Evolutionary conservation across 2,113 vertebrate genomes (phyloP).

Genomic region (Hypomesus transpacificus): DNA sequence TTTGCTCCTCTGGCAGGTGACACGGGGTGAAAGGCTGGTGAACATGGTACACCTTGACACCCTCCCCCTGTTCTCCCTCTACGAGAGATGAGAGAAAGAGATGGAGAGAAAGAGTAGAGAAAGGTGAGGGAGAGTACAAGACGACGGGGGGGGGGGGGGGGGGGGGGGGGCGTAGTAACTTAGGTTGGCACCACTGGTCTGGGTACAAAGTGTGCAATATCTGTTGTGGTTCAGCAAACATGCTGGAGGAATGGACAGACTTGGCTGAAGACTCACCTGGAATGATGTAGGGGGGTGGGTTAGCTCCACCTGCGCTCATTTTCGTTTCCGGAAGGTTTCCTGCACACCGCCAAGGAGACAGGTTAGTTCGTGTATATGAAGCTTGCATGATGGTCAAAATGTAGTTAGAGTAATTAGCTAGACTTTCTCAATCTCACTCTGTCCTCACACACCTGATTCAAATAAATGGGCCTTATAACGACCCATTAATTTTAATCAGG

Average conservation of each 20-base stretch:
- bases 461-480: no score
- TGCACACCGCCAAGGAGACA: background rate
- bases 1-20: background rate
- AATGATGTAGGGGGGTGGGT: slow-evolving; percentile 52
- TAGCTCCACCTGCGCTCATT: slow-evolving; percentile 45
- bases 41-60: slow-evolving; percentile 63
- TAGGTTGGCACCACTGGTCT: no score
- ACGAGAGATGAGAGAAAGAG: slow-evolving; percentile 31
- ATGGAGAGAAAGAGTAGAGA: background rate
- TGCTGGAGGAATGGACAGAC: no score
- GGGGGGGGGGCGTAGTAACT: background rate
- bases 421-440: no score
- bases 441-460: no score
- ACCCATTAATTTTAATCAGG: no score
- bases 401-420: no score
- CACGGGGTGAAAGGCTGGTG: slow-evolving; percentile 65
- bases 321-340: slow-evolving; percentile 24
- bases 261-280: background rate
- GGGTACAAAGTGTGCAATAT: no score
- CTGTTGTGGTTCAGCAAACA: background rate
- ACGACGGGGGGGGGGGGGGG: background rate
- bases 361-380: background rate
- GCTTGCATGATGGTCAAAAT: no score
- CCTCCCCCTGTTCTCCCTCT: background rate
- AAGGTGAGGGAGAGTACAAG: background rate